Evolutionary conservation across 2,113 vertebrate species (phyloP), one percentile per base, ranked within the genome.

Genomic region (Misgurnus mizolepis): DNA sequence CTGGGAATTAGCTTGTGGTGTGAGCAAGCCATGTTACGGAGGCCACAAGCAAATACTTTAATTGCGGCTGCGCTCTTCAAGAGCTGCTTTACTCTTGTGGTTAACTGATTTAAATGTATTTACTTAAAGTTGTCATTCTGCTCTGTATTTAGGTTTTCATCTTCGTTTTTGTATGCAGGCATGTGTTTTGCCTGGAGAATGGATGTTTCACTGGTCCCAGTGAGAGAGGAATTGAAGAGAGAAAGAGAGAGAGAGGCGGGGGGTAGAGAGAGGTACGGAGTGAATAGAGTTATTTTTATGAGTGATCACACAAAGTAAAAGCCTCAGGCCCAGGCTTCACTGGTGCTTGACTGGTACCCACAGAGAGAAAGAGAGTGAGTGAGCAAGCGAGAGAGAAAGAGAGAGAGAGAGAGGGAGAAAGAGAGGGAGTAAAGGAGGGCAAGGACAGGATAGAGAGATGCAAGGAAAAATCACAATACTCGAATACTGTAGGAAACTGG

Each of bases 31-130:
- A 85, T 88, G 83, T 83, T 85, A 87, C 80, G 64, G 72, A 65
- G 78, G 79, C 69, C 72, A 82, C 62, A 67, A 87, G 86, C 84
- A 87, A 89, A 87, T 79, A 80, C 82, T 83, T 88, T 87, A 88
- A 89, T 89, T 86, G 87, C 60, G 67, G 69, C 80, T 79, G 61
- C 72, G n/a, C 67, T 69, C 62, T 71, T 62, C 27, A 22, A 39
- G 18, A 55, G 40, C 74, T 81, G 80, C 41, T 45, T 80, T 43
- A 40, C 60, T 66, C 49, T 40, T 56, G 27, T 49, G 18, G 72
- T 75, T 62, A 75, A 45, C 47, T 14, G 5, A 43, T n/a, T 39
- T 43, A 17, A 5, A 61, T 45, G 45, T 62, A 53, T 76, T 66
- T 50, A 53, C 61, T 41, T n/a, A 79, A 41, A 56, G 67, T 34